Percentiles rank a stretch among this genome's conserved stretches.
Evolutionary conservation across 2,113 vertebrate species (phyloP).

Genomic region (Callionymus lyra): DNA sequence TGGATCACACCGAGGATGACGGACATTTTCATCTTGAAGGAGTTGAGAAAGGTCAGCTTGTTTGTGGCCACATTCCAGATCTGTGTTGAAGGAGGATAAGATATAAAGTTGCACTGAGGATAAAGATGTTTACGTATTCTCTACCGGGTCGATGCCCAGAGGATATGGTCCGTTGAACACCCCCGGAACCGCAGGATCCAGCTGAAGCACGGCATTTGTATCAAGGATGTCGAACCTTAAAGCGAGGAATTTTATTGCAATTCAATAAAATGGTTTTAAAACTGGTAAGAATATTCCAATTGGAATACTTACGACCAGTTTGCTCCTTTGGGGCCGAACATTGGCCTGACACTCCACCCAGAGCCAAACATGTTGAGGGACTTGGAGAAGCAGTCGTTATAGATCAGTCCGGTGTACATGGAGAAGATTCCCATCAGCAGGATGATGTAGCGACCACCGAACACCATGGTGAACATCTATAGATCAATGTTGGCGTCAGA

Average conservation of each 20-base stretch:
- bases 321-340: constrained; percentile 71
- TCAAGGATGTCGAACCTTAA: constrained; percentile 70
- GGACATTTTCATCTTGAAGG: constrained; percentile 99
- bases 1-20: constrained; percentile 90
- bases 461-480: constrained; percentile 93
- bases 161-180: constrained; percentile 92
- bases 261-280: background rate
- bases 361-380: constrained; percentile 95
- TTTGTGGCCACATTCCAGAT: constrained; percentile 95
- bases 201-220: constrained; percentile 74
- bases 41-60: constrained; percentile 96
- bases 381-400: constrained; percentile 98
- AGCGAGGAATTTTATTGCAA: constrained; percentile 1
- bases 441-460: constrained; percentile 92
- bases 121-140: background rate
- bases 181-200: constrained; percentile 79
- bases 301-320: constrained; percentile 89
- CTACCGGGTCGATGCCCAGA: constrained; percentile 93
- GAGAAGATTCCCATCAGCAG: constrained; percentile 95
- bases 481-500: background rate
- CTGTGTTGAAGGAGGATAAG: constrained; percentile 50
- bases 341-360: constrained; percentile 88
- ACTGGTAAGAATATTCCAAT: background rate
- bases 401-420: constrained; percentile 91
- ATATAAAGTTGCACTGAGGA: background rate